These are phyloP conservation scores for Panagrolaimus sp. DNA, from an alignment of 1,140 invertebrate species.

Conservation along the genomic window DNA sequence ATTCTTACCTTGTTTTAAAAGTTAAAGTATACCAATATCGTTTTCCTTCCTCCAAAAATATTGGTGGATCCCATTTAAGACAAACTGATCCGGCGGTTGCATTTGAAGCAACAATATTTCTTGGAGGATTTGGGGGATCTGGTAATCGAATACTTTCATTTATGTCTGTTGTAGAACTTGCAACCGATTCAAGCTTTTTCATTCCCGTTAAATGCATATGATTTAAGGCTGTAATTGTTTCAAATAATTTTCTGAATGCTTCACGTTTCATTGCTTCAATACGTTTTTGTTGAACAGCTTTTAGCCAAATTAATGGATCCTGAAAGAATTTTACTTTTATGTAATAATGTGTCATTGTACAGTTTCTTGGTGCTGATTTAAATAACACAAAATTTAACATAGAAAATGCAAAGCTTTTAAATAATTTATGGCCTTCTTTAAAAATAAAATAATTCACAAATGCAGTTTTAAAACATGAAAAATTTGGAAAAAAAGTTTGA, in stretches of 20 bases:
- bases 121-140: constrained; percentile 47
- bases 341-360: too few relatives aligned
- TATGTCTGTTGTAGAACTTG: constrained; percentile 5
- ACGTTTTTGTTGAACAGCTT: constrained; percentile 56
- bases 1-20: constrained; percentile 33
- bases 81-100: constrained; percentile 57
- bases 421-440: too few relatives aligned
- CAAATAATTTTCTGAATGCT: constrained; percentile 59
- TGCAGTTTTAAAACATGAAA: too few relatives aligned
- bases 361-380: too few relatives aligned
- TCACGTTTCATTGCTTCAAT: constrained; percentile 59
- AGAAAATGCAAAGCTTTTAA: too few relatives aligned
- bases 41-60: constrained; percentile 48
- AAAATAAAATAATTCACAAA: too few relatives aligned
- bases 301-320: constrained; percentile 58
- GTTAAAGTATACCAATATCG: constrained; percentile 58
- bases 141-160: background rate
- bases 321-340: too few relatives aligned
- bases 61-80: constrained; percentile 53
- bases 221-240: constrained; percentile 56
- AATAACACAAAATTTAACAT: too few relatives aligned
- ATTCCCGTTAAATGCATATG: constrained; percentile 46
- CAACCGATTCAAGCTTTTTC: constrained; percentile 2
- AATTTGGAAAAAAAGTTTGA: too few relatives aligned
- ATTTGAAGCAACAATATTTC: constrained; percentile 52